Percentiles rank a stretch among this genome's conserved stretches.
Evolutionary conservation across 2,888 invertebrate genomes (phyloP).

Genomic region (Tipula helvola): DNA sequence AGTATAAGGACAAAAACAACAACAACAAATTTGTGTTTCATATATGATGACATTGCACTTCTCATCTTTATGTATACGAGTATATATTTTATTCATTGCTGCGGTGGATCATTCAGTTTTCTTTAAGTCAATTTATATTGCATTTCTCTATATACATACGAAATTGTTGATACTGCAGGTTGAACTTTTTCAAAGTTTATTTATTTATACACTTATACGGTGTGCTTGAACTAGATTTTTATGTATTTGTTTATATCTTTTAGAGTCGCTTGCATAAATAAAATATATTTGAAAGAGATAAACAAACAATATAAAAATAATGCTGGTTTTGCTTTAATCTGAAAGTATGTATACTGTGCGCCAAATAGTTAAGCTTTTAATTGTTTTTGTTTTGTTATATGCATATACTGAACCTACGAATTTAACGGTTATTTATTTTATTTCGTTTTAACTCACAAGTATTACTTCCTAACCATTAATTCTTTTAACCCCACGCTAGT

Average conservation of each 20-base stretch:
- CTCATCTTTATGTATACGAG: background rate
- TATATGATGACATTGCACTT: background rate
- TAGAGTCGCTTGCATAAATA: background rate
- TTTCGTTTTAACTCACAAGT: background rate
- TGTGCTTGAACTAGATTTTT: background rate
- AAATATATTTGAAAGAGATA: background rate
- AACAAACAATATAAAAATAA: background rate
- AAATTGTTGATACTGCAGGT: background rate
- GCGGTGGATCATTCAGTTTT: background rate
- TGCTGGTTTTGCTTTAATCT: background rate
- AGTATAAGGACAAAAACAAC: background rate
- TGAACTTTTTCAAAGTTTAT: background rate
- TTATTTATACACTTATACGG: background rate
- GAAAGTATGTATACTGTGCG: background rate
- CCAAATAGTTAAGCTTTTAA: background rate
- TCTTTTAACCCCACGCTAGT: background rate
- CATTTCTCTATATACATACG: background rate
- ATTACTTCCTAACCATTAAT: background rate
- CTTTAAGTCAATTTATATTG: background rate
- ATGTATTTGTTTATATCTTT: background rate
- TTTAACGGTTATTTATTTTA: background rate
- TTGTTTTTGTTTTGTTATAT: background rate
- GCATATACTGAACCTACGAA: background rate
- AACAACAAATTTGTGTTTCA: background rate
- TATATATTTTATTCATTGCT: background rate